Base-by-base conservation (phyloP, 2,888 invertebrate species). In the Ctena decussata region DNA sequence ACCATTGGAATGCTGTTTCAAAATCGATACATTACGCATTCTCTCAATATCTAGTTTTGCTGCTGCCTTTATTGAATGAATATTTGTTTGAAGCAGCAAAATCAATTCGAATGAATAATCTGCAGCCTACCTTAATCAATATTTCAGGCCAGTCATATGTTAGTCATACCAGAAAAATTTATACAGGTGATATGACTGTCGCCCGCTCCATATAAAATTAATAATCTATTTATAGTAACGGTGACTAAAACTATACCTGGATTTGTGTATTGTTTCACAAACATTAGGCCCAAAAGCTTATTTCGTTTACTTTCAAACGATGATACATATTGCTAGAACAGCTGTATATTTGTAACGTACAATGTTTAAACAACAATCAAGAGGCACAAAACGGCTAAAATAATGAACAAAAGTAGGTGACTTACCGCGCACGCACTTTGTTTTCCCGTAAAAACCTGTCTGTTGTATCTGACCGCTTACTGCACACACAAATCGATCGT, bases 361-460 rank as follows among this genome's bases (percentile, higher is more conserved):
- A 3, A 15, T 15, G 41, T 41, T 41, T 27, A 57, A 57, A 24
- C 8, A 5, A 6, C n/a, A 27, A 27, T n/a, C n/a, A 57, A 57
- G 6, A 27, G 8, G 11, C 8, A 5, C 27, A 57, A 27, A 24
- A 57, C 27, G 21, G 57, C n/a, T n/a, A n/a, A n/a, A n/a, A n/a
- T n/a, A n/a, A n/a, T n/a, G n/a, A n/a, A n/a, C n/a, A n/a, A n/a
- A n/a, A n/a, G n/a, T n/a, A n/a, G n/a, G 15, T 27, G 35, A 65
- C 65, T 65, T 65, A 65, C 65, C 65, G 35, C 5, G 32, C 35
- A 35, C 18, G 65, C 35, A 18, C 65, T 65, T 35, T 57, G 57
- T 65, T 65, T n/a, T 65, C 65, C 60, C 30, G 30, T 65, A 65
- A 65, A 65, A 65, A 65, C 65, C 65, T 65, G 65, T 65, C 65